Percentiles rank a stretch among this genome's conserved stretches.
Conservation (phyloP, 2,888 invertebrate genomes). For the Odontocerum albicorne region DNA sequence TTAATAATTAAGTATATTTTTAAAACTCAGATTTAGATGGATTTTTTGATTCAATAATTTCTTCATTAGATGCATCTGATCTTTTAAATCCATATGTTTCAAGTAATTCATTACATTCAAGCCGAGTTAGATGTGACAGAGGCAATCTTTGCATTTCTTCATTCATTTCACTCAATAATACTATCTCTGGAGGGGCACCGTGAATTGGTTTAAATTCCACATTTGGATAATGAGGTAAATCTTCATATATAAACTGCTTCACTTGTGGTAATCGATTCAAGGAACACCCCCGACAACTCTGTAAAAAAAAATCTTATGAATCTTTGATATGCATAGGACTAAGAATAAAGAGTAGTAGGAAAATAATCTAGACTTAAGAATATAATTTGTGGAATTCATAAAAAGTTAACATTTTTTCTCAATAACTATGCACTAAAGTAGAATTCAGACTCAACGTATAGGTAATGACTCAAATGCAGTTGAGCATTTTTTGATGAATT, state of each 20-base stretch:
- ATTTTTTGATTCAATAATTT: slow-evolving; percentile 1
- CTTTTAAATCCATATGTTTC: slow-evolving; percentile 57
- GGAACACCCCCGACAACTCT: slow-evolving; percentile 72
- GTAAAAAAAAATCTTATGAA: slow-evolving; percentile 38
- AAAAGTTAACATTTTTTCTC: too few relatives aligned
- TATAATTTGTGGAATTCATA: neutral
- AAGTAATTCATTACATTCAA: slow-evolving; percentile 69
- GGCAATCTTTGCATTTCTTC: slow-evolving; percentile 64
- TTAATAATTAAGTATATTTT: too few relatives aligned
- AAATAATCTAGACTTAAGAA: neutral
- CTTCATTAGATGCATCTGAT: slow-evolving; percentile 3
- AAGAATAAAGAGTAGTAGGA: too few relatives aligned
- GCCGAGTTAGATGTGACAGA: slow-evolving; percentile 58
- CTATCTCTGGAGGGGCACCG: slow-evolving; percentile 66
- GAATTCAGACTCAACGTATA: too few relatives aligned
- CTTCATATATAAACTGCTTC: slow-evolving; percentile 66
- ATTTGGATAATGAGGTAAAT: slow-evolving; percentile 63
- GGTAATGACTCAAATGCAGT: too few relatives aligned
- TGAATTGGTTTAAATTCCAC: slow-evolving; percentile 67
- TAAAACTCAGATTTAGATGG: slow-evolving; percentile 14
- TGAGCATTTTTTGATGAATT: too few relatives aligned
- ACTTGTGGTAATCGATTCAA: slow-evolving; percentile 67
- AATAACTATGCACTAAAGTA: too few relatives aligned
- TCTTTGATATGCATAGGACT: neutral
- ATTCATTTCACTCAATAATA: slow-evolving; percentile 59